Conservation (phyloP, 2,113 vertebrate genomes). For the Xyrauchen texanus region DNA sequence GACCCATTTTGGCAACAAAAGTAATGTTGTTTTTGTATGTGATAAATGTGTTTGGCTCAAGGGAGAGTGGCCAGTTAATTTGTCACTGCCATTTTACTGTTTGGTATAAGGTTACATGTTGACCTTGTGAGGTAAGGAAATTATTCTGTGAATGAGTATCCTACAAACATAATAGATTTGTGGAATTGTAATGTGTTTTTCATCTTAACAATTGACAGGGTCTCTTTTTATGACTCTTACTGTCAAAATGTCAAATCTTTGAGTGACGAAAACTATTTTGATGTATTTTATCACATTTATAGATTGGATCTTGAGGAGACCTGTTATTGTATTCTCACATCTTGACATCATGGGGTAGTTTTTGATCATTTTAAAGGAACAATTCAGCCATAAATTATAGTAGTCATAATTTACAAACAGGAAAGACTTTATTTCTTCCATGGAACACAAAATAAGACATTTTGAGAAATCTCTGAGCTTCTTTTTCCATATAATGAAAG, state of each 20-base stretch:
- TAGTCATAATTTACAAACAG: too few species aligned
- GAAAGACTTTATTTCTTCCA: too few species aligned
- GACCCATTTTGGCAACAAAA: slow-evolving; percentile 3
- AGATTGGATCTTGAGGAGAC: too few species aligned
- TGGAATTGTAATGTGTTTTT: neutral
- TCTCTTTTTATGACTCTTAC: neutral
- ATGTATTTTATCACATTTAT: neutral
- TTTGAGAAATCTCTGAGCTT: too few species aligned
- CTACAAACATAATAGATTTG: neutral
- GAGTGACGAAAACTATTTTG: neutral
- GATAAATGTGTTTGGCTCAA: slow-evolving; percentile 29
- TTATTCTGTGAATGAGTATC: slow-evolving; percentile 8
- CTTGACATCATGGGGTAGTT: too few species aligned
- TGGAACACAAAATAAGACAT: too few species aligned
- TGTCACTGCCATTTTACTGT: slow-evolving; percentile 33
- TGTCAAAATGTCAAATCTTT: neutral
- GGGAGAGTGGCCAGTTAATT: slow-evolving; percentile 18
- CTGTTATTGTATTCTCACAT: neutral
- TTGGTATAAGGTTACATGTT: slow-evolving; percentile 22
- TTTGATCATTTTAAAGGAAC: too few species aligned
- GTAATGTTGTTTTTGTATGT: slow-evolving; percentile 32
- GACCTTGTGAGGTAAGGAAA: slow-evolving; percentile 34
- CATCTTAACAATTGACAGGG: neutral
- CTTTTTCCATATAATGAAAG: too few species aligned
- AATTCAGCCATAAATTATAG: too few species aligned